phyloP scores from a whole-genome alignment of 2,797 vertebrate genomes.

The Eospalax fontanierii region DNA sequence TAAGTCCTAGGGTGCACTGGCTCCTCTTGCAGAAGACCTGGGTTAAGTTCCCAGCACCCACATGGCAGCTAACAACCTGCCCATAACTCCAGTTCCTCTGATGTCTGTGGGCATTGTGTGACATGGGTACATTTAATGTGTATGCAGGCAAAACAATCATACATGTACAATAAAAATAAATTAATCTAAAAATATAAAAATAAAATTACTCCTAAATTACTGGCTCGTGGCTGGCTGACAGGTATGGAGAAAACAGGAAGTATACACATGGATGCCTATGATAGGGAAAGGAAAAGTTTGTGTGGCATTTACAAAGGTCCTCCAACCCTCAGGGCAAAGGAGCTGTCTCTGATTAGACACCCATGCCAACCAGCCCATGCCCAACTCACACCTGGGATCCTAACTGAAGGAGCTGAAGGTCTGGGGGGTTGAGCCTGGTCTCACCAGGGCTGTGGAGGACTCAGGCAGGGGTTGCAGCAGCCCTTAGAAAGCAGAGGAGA shows the following conservation, averaged over 20 bases:
- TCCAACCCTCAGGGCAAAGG: background rate
- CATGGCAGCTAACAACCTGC: background rate
- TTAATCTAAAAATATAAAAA: background rate
- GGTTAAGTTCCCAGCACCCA: background rate
- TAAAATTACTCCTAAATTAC: background rate
- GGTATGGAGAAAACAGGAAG: too few species aligned
- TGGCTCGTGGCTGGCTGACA: background rate
- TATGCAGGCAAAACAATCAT: background rate
- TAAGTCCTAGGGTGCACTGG: too few species aligned
- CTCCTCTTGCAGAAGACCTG: background rate
- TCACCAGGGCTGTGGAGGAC: background rate
- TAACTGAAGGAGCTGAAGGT: background rate
- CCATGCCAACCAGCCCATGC: background rate
- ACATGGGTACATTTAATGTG: background rate
- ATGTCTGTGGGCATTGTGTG: background rate
- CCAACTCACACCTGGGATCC: background rate
- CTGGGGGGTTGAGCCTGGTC: too few species aligned
- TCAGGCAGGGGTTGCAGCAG: background rate
- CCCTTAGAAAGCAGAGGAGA: background rate
- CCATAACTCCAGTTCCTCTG: background rate
- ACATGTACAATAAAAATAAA: too few species aligned
- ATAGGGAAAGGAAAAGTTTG: background rate
- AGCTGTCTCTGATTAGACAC: background rate
- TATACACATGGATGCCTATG: rapidly evolving
- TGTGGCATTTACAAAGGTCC: too few species aligned